Base-by-base conservation (phyloP, 2,888 invertebrate genomes). In the Drosophila pullipes region DNA sequence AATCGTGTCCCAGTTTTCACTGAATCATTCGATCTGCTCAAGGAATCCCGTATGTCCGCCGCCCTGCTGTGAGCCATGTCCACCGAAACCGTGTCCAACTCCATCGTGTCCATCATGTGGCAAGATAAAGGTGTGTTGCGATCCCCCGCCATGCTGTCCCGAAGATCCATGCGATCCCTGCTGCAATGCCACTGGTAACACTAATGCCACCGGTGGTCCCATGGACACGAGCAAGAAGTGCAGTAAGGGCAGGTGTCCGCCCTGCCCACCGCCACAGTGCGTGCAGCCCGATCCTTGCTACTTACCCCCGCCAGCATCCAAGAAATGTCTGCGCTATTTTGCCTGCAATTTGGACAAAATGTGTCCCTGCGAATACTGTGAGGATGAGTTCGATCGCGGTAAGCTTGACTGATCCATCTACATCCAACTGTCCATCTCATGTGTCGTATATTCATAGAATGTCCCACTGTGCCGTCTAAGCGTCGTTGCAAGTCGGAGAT, bases 331-430 rank as follows among this genome's bases (percentile, higher is more conserved):
- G 13, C 89, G 93, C 0, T 93, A 92, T 58, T 93, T 92, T 69
- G 83, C 90, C 39, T 91, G 91, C 50, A 93, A 92, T 66, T 73
- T 91, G 25, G 91, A 91, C 63, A 92, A 89, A 67, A 55, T 86
- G 37, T 91, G 88, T 39, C 90, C 91, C 4, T 91, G 89, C 54
- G 92, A 82, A 4, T 81, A 78, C 25, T 91, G 92, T 37, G 92
- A 93, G 66, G 92, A 93, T 68, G 90, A 92, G n/a, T 91, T 85
- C n/a, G 92, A 89, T 60, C 89, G 92, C 66, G 81, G 92, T 93
- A 73, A 82, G 89, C 69, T 25, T 53, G 3, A 1, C 2, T n/a
- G 11, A 22, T 9, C 11, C 9, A 6, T 13, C 11, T 3, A 31
- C 44, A 9, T 39, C 3, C 10, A 10, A 4, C 5, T 11, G 4